Base-by-base conservation (phyloP, 1,140 invertebrate species). In the Oncopodura yosiiana region DNA sequence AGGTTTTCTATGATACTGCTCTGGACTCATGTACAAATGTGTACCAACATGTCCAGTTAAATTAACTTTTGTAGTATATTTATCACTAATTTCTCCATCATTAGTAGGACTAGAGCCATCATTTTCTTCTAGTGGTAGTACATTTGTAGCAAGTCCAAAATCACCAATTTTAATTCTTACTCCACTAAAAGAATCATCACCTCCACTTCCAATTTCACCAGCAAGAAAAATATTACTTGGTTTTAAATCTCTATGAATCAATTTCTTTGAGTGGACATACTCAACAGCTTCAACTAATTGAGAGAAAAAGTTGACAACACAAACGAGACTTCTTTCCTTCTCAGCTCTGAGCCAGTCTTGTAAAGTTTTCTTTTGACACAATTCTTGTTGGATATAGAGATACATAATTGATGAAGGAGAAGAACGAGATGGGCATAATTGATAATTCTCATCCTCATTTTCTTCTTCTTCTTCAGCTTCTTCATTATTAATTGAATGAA, bases 311-410 rank as follows among this genome's bases (percentile, higher is more conserved):
- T 78, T 75, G 23, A 87, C 73, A 19, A 86, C 75, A 64, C 76
- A 65, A 2, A 50, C 60, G 32, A 69, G 63, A 66, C 81, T 65
- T 44, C 78, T 64, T 71, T 73, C 61, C 74, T 71, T 12, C 72
- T 71, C 64, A 30, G 48, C 34, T 42, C 74, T 71, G 3, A 98
- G 69, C 94, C 94, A 98, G 59, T 95, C 91, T 65, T 84, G 81
- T 6, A 98, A 73, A 61, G 86, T 94, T 52, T 92, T 81, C 63
- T 84, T 82, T 43, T 80, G 78, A 68, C 94, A 98, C 38, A 98
- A 69, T 71, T 98, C 91, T 93, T 97, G 97, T 71, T 97, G 92
- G 67, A 97, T 96, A 66, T 93, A 96, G 1, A 97, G 74, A 70
- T 86, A 94, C 67, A 85, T 74, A n/a, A 62, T 19, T 19, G 42